Evolutionary conservation across 2,888 invertebrate genomes (phyloP).

Genomic region (Chaetoderma sp.): DNA sequence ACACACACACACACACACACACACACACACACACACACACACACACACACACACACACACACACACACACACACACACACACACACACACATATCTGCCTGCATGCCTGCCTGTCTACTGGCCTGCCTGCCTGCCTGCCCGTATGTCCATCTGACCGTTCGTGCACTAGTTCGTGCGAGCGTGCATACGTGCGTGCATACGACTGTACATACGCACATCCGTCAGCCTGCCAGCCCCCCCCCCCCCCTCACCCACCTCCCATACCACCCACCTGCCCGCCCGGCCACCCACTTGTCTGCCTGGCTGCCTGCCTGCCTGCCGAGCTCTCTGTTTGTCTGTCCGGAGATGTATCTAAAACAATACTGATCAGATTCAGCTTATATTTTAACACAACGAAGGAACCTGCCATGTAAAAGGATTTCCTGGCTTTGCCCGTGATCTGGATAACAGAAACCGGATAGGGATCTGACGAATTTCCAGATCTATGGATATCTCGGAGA

Average conservation of each 20-base stretch:
- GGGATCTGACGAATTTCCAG: too few relatives aligned
- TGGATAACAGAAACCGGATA: background rate
- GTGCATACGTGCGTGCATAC: conserved; percentile 13
- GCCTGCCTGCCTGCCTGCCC: too few relatives aligned
- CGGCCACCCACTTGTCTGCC: background rate
- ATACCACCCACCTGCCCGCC: too few relatives aligned
- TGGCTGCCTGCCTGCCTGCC: background rate
- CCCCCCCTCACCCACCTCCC: too few relatives aligned
- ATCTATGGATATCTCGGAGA: too few relatives aligned
- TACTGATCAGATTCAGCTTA: background rate
- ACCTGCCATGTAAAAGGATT: too few relatives aligned
- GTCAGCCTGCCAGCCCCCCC: background rate
- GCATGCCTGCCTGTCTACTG: too few relatives aligned
- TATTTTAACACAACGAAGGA: too few relatives aligned
- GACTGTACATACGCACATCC: background rate
- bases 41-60: conserved; percentile 20
- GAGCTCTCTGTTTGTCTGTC: background rate
- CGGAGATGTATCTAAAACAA: too few relatives aligned
- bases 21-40: conserved; percentile 21
- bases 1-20: conserved; percentile 9
- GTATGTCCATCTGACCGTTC: too few relatives aligned
- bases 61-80: conserved; percentile 23
- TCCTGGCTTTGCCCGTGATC: too few relatives aligned
- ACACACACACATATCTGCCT: conserved; percentile 18
- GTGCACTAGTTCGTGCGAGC: too few relatives aligned